Base-by-base conservation (phyloP, 2,888 invertebrate genomes). In the Troides helena region DNA sequence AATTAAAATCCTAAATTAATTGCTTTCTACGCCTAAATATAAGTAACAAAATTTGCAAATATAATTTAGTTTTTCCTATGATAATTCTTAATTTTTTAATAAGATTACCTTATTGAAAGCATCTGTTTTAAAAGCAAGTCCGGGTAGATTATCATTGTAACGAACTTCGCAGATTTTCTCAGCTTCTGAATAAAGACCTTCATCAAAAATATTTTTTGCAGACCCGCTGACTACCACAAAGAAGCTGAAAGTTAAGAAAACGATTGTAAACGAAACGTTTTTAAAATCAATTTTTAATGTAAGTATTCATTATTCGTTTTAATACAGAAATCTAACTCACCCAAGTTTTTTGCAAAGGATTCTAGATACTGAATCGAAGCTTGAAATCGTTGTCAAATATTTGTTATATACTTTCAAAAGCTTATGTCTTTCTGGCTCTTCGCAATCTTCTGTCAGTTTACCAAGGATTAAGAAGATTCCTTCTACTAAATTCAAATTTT, bases 111-210 rank as follows among this genome's bases (percentile, higher is more conserved):
- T 36, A 61, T 67, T 21, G 1, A 39, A n/a, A 25, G 62, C 43
- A 18, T 67, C 57, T 18, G 46, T 25, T 46, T 23, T 62, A 56
- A 67, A 43, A n/a, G 25, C 43, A 12, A 67, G n/a, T 57, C 53
- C 67, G 5, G 67, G 62, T 2, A 67, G 30, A 43, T 62, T 39
- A n/a, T 23, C 43, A 2, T 25, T 30, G 7, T 43, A 43, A 5
- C 67, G 67, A 2, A 36, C n/a, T 23, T 67, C 43, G 25, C 67
- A 67, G n/a, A 67, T 46, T 57, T 57, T 62, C n/a, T 67, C 43
- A 57, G 57, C 56, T 43, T 57, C 25, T n/a, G 43, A 25, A 57
- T 43, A 62, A 43, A 46, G 36, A 2, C 25, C 57, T 67, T 46
- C 62, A 57, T 67, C 67, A 36, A 46, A 30, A 43, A 67, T n/a